Evolutionary conservation across 2,888 invertebrate species (phyloP), one percentile per base, ranked within the genome.

Genomic region (Epistrophe eligans): DNA sequence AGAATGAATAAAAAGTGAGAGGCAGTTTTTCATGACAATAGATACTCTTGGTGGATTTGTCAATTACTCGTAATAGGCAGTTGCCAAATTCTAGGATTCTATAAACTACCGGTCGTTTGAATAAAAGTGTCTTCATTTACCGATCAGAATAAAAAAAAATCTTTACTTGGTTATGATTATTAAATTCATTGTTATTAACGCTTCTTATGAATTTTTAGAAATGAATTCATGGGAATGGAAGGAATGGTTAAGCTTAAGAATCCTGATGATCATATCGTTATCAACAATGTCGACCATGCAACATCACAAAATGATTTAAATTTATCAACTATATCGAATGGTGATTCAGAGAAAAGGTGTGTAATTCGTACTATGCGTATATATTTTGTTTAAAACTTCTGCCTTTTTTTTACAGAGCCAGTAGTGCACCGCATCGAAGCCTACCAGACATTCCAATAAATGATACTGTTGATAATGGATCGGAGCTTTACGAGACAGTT

Each of bases 401-500:
- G 0, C 4, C 1, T 35, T 35, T 11, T 35, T 17, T 35, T 64
- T 83, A 10, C 85, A 93, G 93, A 88, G 92, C 93, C 9, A 92
- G 93, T 74, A 93, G 92, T 50, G 93, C 94, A 35, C 95, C 88
- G 3, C 96, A 97, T 90, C 94, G 97, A 90, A 97, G 97, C 93
- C 94, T 97, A 88, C 97, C 97, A 35, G 97, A 97, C 92, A 97
- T 97, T 90, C 96, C 97, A 10, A 95, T 96, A 38, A 95, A 95
- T 45, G 95, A 95, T 90, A 94, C 94, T 89, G 89, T 89, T 13
- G 97, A 97, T 92, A 97, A 96, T 64, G 95, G 96, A 10, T 97
- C 97, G 0, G 97, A 97, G 91, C 94, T 97, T 85, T 97, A 97
- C 91, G 97, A 97, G 48, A 97, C 97, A 8, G 97, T 97, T 17